These are phyloP conservation scores for Sarcophaga bullata DNA, from an alignment of 1,140 invertebrate species.

Conservation along the genomic window DNA sequence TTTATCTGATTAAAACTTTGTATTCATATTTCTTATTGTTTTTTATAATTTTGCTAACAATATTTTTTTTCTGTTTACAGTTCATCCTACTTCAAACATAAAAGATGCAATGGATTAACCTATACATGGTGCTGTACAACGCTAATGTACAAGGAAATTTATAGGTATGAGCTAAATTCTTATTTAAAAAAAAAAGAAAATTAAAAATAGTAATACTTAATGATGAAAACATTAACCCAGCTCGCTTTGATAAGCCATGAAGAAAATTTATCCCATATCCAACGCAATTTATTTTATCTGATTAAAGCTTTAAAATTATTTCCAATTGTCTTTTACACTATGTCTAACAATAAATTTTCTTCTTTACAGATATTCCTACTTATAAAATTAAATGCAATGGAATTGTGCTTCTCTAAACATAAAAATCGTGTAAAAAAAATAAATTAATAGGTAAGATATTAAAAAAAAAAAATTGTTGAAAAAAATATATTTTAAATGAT, in stretches of 20 bases:
- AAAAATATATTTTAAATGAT: slow-evolving; percentile 45
- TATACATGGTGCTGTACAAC: too few relatives aligned
- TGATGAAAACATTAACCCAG: slow-evolving; percentile 51
- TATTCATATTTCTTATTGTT: too few relatives aligned
- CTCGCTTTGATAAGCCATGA: slow-evolving; percentile 57
- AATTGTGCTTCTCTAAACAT: background rate
- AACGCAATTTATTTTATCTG: slow-evolving; percentile 14
- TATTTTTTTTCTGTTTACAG: too few relatives aligned
- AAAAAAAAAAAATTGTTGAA: background rate
- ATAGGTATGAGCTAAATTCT: background rate
- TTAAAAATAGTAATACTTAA: slow-evolving; percentile 50
- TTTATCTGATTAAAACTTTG: slow-evolving; percentile 45
- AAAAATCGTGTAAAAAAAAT: background rate
- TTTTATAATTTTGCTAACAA: too few relatives aligned
- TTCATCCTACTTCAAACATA: too few relatives aligned
- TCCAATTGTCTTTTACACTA: too few relatives aligned
- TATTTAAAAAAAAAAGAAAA: background rate
- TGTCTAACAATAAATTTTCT: too few relatives aligned
- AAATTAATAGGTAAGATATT: background rate
- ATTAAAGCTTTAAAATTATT: too few relatives aligned
- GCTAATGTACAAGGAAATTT: background rate
- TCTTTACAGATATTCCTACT: too few relatives aligned
- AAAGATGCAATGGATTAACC: too few relatives aligned
- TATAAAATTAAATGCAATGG: too few relatives aligned
- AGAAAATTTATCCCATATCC: slow-evolving; percentile 52